phyloP scores from a whole-genome alignment of 2,888 invertebrate genomes.

The Cremastobaeus sp. region DNA sequence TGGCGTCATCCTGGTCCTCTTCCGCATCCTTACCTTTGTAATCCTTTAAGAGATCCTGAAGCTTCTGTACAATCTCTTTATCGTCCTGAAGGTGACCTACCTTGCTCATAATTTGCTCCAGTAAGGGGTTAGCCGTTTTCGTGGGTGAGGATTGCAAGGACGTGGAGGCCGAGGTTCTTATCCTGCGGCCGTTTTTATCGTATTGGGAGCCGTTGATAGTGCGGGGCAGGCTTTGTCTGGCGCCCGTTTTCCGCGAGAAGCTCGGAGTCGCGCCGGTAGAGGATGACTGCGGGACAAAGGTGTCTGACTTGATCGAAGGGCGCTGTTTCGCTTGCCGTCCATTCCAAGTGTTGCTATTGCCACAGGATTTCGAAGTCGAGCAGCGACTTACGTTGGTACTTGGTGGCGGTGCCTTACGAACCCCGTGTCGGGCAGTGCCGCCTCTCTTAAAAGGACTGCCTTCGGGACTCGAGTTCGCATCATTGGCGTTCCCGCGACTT shows the following conservation, averaged over 20 bases:
- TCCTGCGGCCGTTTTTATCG: slow-evolving; percentile 79
- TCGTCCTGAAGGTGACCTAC: slow-evolving; percentile 87
- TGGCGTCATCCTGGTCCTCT: slow-evolving; percentile 79
- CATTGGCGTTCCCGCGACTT: slow-evolving; percentile 68
- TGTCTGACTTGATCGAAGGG: slow-evolving; percentile 82
- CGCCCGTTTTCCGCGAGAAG: slow-evolving; percentile 75
- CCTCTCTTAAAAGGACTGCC: slow-evolving; percentile 82
- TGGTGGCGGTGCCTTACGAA: slow-evolving; percentile 78
- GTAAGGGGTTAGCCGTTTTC: slow-evolving; percentile 83
- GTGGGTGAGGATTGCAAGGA: slow-evolving; percentile 83
- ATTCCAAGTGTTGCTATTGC: slow-evolving; percentile 88
- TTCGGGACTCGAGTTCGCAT: slow-evolving; percentile 72
- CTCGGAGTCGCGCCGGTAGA: slow-evolving; percentile 64
- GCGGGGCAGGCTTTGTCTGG: slow-evolving; percentile 77
- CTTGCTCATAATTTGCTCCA: slow-evolving; percentile 85
- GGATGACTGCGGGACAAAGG: slow-evolving; percentile 79
- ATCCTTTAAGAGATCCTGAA: slow-evolving; percentile 84
- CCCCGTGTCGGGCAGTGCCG: slow-evolving; percentile 79
- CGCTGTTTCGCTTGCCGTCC: slow-evolving; percentile 80
- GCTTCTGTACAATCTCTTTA: slow-evolving; percentile 85
- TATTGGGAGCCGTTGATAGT: slow-evolving; percentile 75
- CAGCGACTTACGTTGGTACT: slow-evolving; percentile 79
- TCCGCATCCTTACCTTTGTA: slow-evolving; percentile 77
- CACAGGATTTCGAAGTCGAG: slow-evolving; percentile 75
- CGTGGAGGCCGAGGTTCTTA: slow-evolving; percentile 74